A percentile compares a stretch with the other conserved stretches of the same genome.
Conservation (phyloP, 1,140 invertebrate genomes). For the Ruditapes philippinarum region DNA sequence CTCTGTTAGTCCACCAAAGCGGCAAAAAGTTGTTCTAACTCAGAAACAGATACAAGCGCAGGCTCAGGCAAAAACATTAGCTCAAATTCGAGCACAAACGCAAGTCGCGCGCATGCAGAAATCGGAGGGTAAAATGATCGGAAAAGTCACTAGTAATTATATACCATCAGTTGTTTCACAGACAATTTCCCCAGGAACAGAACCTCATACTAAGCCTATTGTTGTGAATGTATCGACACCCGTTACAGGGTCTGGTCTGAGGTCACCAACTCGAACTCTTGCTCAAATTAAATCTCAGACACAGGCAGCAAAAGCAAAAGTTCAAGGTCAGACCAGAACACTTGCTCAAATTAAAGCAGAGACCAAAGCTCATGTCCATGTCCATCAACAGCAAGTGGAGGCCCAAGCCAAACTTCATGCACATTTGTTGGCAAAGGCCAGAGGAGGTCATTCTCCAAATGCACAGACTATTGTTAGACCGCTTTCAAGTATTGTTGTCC, state of each 20-base stretch:
- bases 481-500: slow-evolving; percentile 75
- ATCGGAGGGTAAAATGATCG: slow-evolving; percentile 45
- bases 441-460: slow-evolving; percentile 22
- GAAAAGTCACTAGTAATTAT: slow-evolving; percentile 31
- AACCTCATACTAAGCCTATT: slow-evolving; percentile 6
- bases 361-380: slow-evolving; percentile 79
- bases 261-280: slow-evolving; percentile 81
- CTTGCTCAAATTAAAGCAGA: slow-evolving; percentile 85
- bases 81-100: slow-evolving; percentile 81
- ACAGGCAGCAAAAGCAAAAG: slow-evolving; percentile 77
- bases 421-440: slow-evolving; percentile 65
- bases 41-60: slow-evolving; percentile 70
- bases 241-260: neutral
- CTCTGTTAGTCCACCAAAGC: slow-evolving; percentile 64
- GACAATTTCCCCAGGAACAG: neutral
- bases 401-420: slow-evolving; percentile 64
- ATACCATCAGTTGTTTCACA: slow-evolving; percentile 8
- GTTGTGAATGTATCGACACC: slow-evolving; percentile 40
- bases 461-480: slow-evolving; percentile 65
- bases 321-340: slow-evolving; percentile 80
- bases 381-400: slow-evolving; percentile 67
- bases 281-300: slow-evolving; percentile 85
- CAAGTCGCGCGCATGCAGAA: slow-evolving; percentile 73
- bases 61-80: slow-evolving; percentile 77
- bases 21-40: slow-evolving; percentile 54